Conservation (phyloP, 2,888 invertebrate species). For the Parnassius orleans region DNA sequence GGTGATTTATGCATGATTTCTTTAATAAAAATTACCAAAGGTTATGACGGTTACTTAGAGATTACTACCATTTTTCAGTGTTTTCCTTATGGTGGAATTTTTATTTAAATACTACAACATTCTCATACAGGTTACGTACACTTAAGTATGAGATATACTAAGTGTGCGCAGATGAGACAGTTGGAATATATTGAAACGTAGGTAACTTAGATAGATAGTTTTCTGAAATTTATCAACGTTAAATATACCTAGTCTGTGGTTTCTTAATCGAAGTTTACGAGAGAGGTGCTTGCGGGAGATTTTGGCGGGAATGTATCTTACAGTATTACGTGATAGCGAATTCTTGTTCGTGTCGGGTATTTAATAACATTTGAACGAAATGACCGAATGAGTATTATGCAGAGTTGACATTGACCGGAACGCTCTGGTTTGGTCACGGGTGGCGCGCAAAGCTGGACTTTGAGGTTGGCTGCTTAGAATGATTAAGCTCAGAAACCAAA, state of each 20-base stretch:
- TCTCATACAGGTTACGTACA: slow-evolving; percentile 12
- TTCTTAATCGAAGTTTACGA: slow-evolving; percentile 42
- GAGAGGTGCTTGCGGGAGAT: slow-evolving; percentile 30
- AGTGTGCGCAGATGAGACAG: slow-evolving; percentile 35
- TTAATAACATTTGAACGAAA: slow-evolving; percentile 13
- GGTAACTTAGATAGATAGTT: slow-evolving; percentile 46
- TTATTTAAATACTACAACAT: slow-evolving; percentile 9
- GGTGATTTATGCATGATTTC: slow-evolving; percentile 5
- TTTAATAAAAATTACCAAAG: slow-evolving; percentile 22
- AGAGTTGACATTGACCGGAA: neutral
- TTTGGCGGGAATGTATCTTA: slow-evolving; percentile 44
- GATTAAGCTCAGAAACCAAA: too few relatives aligned
- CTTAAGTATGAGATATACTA: neutral
- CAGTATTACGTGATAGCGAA: slow-evolving; percentile 52
- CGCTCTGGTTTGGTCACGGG: neutral
- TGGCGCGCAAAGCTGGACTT: neutral
- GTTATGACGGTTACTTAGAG: slow-evolving; percentile 23
- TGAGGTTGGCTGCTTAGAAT: too few relatives aligned
- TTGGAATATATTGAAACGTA: slow-evolving; percentile 62
- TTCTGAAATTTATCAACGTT: slow-evolving; percentile 80
- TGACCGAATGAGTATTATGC: neutral
- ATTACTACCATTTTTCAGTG: slow-evolving; percentile 15
- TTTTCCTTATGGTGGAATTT: slow-evolving; percentile 2
- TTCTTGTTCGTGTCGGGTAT: slow-evolving; percentile 17
- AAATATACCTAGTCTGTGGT: slow-evolving; percentile 63